phyloP scores from a whole-genome alignment of 2,888 invertebrate genomes.

The Phortica magna region DNA sequence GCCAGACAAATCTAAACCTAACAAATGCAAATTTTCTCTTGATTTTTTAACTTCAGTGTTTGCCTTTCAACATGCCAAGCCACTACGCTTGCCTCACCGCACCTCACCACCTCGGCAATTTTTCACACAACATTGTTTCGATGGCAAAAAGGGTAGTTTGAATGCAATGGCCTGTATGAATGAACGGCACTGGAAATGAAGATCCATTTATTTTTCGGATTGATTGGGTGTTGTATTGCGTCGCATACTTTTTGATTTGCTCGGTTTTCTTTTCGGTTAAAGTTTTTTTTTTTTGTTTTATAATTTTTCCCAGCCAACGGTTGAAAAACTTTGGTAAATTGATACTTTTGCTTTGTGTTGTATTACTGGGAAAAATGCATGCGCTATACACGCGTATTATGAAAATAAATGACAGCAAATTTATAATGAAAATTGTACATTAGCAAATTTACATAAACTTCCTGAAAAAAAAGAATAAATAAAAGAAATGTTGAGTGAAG shows the following conservation, averaged over 20 bases:
- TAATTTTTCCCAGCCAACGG: not conserved
- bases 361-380: slow-evolving; percentile 11
- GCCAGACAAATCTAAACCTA: slow-evolving; percentile 29
- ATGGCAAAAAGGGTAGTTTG: not conserved
- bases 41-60: slow-evolving; percentile 22
- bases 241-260: slow-evolving; percentile 4
- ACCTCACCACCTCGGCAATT: not conserved
- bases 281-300: not conserved
- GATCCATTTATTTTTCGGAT: slow-evolving; percentile 11
- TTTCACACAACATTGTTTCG: not conserved
- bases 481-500: not conserved
- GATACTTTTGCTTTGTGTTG: slow-evolving; percentile 20
- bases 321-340: slow-evolving; percentile 18
- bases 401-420: slow-evolving; percentile 10
- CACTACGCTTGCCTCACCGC: not conserved
- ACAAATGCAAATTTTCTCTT: slow-evolving; percentile 40
- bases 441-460: not conserved
- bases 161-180: not conserved
- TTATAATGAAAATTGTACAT: not conserved
- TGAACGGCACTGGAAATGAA: not conserved
- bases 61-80: not conserved
- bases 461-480: not conserved
- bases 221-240: slow-evolving; percentile 23
- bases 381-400: slow-evolving; percentile 14
- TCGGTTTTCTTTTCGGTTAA: slow-evolving; percentile 10